These are phyloP conservation scores for Ciconia boyciana DNA, from an alignment of 2,113 vertebrate genomes.

Conservation along the genomic window DNA sequence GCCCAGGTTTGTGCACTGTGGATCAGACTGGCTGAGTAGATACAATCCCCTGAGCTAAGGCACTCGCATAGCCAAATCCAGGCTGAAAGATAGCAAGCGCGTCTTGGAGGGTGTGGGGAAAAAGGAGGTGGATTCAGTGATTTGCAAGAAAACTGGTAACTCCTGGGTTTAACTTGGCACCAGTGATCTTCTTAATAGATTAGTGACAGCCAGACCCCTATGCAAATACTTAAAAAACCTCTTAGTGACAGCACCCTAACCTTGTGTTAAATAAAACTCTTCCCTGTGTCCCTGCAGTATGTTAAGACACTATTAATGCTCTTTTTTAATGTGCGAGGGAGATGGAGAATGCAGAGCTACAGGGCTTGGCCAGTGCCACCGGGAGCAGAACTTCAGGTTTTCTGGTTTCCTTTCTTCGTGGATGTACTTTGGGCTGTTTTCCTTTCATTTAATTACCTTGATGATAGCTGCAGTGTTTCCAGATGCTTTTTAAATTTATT, in stretches of 20 bases:
- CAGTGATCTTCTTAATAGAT: neutral
- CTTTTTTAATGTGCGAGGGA: rapidly evolving
- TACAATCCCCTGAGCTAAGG: neutral
- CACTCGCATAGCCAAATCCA: neutral
- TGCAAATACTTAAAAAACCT: neutral
- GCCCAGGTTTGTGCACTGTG: neutral
- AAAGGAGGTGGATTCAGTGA: neutral
- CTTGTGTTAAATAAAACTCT: neutral
- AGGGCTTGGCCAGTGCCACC: neutral
- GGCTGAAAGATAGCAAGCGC: neutral
- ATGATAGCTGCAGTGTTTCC: slow-evolving; percentile 10
- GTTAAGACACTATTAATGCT: neutral
- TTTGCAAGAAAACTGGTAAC: neutral
- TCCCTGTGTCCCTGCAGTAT: neutral
- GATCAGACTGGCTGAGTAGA: neutral
- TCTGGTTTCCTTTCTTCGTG: neutral
- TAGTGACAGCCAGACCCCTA: neutral
- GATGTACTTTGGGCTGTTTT: neutral
- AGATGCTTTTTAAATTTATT: neutral
- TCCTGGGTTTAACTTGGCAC: neutral
- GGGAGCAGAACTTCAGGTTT: neutral
- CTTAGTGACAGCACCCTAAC: neutral
- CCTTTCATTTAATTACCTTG: neutral
- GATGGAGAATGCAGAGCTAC: neutral
- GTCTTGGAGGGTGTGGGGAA: neutral